Base-by-base conservation (phyloP, 2,888 invertebrate genomes). In the Spodoptera littoralis region DNA sequence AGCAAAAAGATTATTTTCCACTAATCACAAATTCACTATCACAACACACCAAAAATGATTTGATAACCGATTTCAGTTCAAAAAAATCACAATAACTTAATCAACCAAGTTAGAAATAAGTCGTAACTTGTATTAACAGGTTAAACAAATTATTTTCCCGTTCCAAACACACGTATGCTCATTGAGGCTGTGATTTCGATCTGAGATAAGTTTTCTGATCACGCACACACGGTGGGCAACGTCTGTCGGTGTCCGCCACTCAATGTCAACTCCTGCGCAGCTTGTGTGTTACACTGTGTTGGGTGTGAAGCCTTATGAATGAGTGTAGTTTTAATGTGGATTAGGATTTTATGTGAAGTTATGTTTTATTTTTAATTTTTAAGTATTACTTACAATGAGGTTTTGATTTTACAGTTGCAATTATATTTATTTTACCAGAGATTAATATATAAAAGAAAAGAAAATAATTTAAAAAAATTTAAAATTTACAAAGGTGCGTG, bases 141-240 rank as follows among this genome's bases (percentile, higher is more conserved):
- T 58, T 43, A 11, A 44, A 4, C 3, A 30, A 42, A 54, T 58
- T 43, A 11, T 51, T 61, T 56, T 55, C 27, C 60, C 57, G 59
- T 50, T 44, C 51, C 5, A 12, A 53, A 72, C 45, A 80, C 82
- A 77, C 76, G 70, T 73, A 67, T 73, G 79, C 77, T 73, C 76
- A 84, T 80, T 84, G 78, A 81, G 84, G 79, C 75, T 70, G 72
- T 85, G 91, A 90, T 91, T 87, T 76, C 76, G 81, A 89, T 90
- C 87, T 87, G 65, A 65, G 81, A 84, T 90, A 87, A 70, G 79
- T 75, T 89, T 92, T 88, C 92, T 79, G 84, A 88, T 89, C 92
- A 92, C 91, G 92, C 83, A 77, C 84, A 36, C 36, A 36, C 36
- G 36, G 27, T 3, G 27, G 27, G 65, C 76, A 81, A 85, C 87